These are phyloP conservation scores for Andrena marginata DNA, from an alignment of 2,888 invertebrate species.

Conservation along the genomic window DNA sequence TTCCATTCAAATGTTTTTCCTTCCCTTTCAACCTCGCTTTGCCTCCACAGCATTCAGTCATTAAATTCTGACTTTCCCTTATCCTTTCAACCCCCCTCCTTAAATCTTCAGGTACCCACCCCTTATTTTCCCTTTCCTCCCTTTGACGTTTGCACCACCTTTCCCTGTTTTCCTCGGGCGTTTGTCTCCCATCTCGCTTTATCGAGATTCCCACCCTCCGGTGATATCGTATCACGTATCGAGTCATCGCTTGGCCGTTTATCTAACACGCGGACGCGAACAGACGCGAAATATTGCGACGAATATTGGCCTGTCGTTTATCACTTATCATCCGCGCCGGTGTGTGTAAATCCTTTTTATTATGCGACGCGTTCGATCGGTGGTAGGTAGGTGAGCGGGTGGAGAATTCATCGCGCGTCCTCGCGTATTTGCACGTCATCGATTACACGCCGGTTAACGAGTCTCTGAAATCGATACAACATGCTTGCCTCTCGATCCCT, in stretches of 20 bases:
- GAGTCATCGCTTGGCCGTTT: constrained; percentile 47
- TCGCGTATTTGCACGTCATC: constrained; percentile 10
- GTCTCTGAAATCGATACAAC: too few species aligned
- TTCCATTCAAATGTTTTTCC: too few species aligned
- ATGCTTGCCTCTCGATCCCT: too few species aligned
- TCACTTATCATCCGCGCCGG: constrained; percentile 44
- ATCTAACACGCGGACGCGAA: constrained; percentile 39
- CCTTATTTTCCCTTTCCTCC: not conserved
- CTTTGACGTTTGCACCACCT: not conserved
- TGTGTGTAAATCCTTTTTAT: constrained; percentile 51
- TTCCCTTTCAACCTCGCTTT: too few species aligned
- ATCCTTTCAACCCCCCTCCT: too few species aligned
- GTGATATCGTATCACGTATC: constrained; percentile 33
- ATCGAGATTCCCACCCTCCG: not conserved
- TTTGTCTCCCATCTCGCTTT: not conserved
- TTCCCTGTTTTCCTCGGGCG: not conserved
- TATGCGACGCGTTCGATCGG: constrained; percentile 2
- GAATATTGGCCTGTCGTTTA: constrained; percentile 63
- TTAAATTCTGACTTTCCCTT: too few species aligned
- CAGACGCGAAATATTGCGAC: constrained; percentile 59
- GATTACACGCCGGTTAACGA: constrained; percentile 1
- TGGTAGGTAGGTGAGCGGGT: not conserved
- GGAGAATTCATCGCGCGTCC: constrained; percentile 9
- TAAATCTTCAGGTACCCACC: too few species aligned
- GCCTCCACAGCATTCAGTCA: too few species aligned